A percentile compares a stretch with the other conserved stretches of the same genome.
These are phyloP conservation scores for Hypselothyrea guttata DNA, from an alignment of 2,888 invertebrate genomes.

Conservation along the genomic window DNA sequence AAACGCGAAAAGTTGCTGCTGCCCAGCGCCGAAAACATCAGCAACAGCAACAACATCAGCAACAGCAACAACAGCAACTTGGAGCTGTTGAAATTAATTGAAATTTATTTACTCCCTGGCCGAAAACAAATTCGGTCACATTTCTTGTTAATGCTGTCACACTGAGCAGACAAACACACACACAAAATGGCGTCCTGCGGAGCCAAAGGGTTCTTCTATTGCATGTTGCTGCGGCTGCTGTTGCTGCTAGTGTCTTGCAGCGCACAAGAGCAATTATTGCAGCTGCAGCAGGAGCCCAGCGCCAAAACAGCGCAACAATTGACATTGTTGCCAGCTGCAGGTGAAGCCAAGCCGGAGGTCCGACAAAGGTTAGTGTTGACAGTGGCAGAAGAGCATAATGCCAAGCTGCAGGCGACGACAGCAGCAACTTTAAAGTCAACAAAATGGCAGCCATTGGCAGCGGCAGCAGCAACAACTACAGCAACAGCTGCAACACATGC, in stretches of 20 bases:
- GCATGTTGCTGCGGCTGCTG: slow-evolving; percentile 22
- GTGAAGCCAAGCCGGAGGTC: neutral
- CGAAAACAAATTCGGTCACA: slow-evolving; percentile 43
- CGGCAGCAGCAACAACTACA: slow-evolving; percentile 16
- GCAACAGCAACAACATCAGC: too few species aligned
- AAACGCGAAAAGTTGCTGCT: slow-evolving; percentile 34
- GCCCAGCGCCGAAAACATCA: slow-evolving; percentile 29
- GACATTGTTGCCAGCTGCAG: slow-evolving; percentile 24
- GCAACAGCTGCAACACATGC: slow-evolving; percentile 9
- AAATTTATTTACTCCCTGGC: slow-evolving; percentile 46
- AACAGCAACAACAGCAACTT: too few species aligned
- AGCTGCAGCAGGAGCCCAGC: slow-evolving; percentile 2
- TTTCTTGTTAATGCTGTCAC: slow-evolving; percentile 38
- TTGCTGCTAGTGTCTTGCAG: slow-evolving; percentile 11
- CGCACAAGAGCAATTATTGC: slow-evolving; percentile 16
- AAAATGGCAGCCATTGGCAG: neutral
- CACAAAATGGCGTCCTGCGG: slow-evolving; percentile 23
- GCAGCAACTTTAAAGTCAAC: slow-evolving; percentile 3
- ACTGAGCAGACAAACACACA: slow-evolving; percentile 19
- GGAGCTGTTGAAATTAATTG: slow-evolving; percentile 57
- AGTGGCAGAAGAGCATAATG: slow-evolving; percentile 7
- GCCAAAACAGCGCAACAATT: slow-evolving; percentile 41
- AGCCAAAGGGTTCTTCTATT: slow-evolving; percentile 9
- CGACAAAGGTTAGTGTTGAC: neutral
- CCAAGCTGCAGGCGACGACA: slow-evolving; percentile 33